These are phyloP conservation scores for Leptopterna dolabrata DNA, from an alignment of 2,888 invertebrate species.

Conservation along the genomic window DNA sequence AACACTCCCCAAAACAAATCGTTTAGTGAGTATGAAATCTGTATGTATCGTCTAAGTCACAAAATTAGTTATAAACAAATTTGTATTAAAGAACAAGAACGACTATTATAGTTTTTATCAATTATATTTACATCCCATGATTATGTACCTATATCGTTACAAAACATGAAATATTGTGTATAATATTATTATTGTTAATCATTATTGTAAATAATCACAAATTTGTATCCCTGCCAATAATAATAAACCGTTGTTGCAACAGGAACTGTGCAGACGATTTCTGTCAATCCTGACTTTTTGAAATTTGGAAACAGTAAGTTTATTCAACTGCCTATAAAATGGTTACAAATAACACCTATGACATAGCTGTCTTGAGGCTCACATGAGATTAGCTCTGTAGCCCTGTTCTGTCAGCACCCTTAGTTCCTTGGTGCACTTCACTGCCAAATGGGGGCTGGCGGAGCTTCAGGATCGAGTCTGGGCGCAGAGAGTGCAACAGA, in stretches of 20 bases:
- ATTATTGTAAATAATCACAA: constrained; percentile 5
- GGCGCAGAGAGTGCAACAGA: constrained; percentile 30
- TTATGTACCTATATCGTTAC: constrained; percentile 13
- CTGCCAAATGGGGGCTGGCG: constrained; percentile 30
- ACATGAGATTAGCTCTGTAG: too few species aligned
- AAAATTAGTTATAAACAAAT: neutral
- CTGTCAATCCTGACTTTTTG: neutral
- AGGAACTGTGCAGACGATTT: neutral
- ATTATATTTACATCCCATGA: neutral
- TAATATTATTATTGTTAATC: constrained; percentile 8
- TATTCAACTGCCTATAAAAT: too few species aligned
- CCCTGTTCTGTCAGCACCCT: neutral
- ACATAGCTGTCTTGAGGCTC: too few species aligned
- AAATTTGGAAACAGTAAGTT: neutral
- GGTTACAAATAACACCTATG: too few species aligned
- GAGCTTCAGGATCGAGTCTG: constrained; percentile 18
- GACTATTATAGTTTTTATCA: neutral
- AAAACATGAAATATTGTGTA: neutral
- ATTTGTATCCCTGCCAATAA: neutral
- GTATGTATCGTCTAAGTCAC: neutral
- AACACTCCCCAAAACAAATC: neutral
- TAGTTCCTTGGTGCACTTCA: neutral
- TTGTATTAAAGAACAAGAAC: neutral
- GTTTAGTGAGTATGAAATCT: neutral
- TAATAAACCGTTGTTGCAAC: constrained; percentile 16